Evolutionary conservation across 2,888 invertebrate species (phyloP).

Genomic region (Drosophila falleni): DNA sequence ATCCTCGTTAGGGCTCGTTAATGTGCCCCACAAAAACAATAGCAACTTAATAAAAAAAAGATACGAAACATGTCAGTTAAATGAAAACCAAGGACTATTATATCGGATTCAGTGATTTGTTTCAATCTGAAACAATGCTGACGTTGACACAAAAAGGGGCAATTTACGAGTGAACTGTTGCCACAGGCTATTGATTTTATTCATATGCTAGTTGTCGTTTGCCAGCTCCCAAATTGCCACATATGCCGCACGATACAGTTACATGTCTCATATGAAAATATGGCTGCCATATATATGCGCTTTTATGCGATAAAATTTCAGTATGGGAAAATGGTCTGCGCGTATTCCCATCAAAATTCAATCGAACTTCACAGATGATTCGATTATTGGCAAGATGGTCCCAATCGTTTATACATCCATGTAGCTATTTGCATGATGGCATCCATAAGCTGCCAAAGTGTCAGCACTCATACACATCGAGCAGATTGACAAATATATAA

Average conservation of each 20-base stretch:
- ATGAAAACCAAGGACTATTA: conserved; percentile 21
- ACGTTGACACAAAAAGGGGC: conserved; percentile 21
- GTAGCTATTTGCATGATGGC: conserved; percentile 14
- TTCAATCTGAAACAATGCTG: conserved; percentile 24
- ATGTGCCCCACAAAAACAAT: conserved; percentile 19
- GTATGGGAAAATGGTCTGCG: conserved; percentile 18
- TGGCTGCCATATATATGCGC: conserved; percentile 29
- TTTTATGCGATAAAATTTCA: conserved; percentile 55
- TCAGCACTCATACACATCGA: conserved; percentile 2
- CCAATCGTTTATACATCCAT: neutral
- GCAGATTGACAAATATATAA: conserved; percentile 24
- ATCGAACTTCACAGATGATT: conserved; percentile 48
- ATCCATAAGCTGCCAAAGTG: conserved; percentile 20
- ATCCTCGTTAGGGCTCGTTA: conserved; percentile 28
- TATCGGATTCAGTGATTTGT: conserved; percentile 14
- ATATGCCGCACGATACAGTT: conserved; percentile 19
- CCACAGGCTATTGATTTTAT: conserved; percentile 32
- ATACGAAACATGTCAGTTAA: conserved; percentile 32
- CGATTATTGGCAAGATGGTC: conserved; percentile 46
- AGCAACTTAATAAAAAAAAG: conserved; percentile 12
- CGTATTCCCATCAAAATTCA: conserved; percentile 36
- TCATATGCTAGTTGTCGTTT: conserved; percentile 8
- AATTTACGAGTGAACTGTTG: conserved; percentile 24
- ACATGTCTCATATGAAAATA: conserved; percentile 40
- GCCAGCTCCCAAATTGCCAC: conserved; percentile 7